A percentile compares a stretch with the other conserved stretches of the same genome.
Evolutionary conservation across 2,797 vertebrate genomes (phyloP).

Genomic region (Yasuhikotakia modesta): DNA sequence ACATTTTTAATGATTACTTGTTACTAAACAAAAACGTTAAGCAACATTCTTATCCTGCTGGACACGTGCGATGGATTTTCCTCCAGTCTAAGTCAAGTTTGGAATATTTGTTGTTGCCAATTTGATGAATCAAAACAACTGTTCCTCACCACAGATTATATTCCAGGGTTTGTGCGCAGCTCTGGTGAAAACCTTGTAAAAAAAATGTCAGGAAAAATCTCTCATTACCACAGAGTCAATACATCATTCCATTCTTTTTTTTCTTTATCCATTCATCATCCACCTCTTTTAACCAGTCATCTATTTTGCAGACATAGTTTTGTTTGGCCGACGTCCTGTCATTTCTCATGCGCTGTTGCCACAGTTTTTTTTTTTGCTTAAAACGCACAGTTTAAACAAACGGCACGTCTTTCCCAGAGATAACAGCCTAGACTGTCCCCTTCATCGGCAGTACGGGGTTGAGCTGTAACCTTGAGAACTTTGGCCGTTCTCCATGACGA

Average conservation of each 20-base stretch:
- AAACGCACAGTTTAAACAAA: slow-evolving; percentile 61
- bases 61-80: slow-evolving; percentile 38
- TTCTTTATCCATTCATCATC: slow-evolving; percentile 62
- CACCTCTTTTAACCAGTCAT: slow-evolving; percentile 61
- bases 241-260: slow-evolving; percentile 54
- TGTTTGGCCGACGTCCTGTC: slow-evolving; percentile 58
- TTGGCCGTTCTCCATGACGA: slow-evolving; percentile 57
- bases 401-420: slow-evolving; percentile 63
- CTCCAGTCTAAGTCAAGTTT: slow-evolving; percentile 2
- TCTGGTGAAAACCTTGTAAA: slow-evolving; percentile 14
- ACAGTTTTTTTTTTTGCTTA: slow-evolving; percentile 31
- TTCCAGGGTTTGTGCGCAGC: background rate
- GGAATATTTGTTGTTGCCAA: slow-evolving; percentile 16
- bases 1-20: too few relatives aligned
- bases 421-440: slow-evolving; percentile 62
- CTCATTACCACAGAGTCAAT: slow-evolving; percentile 17
- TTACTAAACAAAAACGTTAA: too few relatives aligned
- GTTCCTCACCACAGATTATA: slow-evolving; percentile 1
- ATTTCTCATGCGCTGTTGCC: slow-evolving; percentile 55
- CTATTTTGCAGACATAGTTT: slow-evolving; percentile 68
- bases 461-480: slow-evolving; percentile 62
- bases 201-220: slow-evolving; percentile 11
- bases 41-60: too few relatives aligned
- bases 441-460: slow-evolving; percentile 11
- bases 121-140: slow-evolving; percentile 33